These are phyloP conservation scores for Stictocephala bisonia DNA, from an alignment of 2,888 invertebrate genomes.

Conservation along the genomic window DNA sequence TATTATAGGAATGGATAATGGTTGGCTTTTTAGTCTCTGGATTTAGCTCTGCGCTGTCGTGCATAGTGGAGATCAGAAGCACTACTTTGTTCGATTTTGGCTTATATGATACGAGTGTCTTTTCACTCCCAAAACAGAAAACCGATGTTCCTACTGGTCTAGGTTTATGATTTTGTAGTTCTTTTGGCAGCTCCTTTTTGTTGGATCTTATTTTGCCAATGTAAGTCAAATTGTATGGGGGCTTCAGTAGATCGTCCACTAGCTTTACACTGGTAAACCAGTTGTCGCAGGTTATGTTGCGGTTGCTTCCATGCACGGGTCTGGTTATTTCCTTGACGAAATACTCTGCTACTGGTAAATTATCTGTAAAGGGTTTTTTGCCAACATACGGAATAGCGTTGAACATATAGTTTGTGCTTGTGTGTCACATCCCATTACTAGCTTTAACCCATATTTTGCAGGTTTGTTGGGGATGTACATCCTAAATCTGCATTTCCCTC, in stretches of 20 bases:
- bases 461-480: slow-evolving; percentile 57
- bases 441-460: slow-evolving; percentile 56
- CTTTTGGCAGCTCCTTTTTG: slow-evolving; percentile 13
- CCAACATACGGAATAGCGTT: slow-evolving; percentile 46
- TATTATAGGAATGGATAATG: slow-evolving; percentile 40
- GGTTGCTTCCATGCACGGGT: slow-evolving; percentile 23
- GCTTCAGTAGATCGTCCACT: slow-evolving; percentile 23
- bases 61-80: slow-evolving; percentile 33
- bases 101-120: slow-evolving; percentile 26
- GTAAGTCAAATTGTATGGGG: slow-evolving; percentile 14
- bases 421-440: slow-evolving; percentile 45
- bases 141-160: slow-evolving; percentile 23
- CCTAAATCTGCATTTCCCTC: slow-evolving; percentile 54
- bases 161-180: slow-evolving; percentile 1
- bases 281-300: slow-evolving; percentile 40
- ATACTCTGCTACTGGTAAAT: slow-evolving; percentile 29
- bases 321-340: slow-evolving; percentile 28
- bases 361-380: slow-evolving; percentile 26
- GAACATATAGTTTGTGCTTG: slow-evolving; percentile 39
- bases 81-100: slow-evolving; percentile 22
- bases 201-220: slow-evolving; percentile 7
- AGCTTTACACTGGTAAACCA: slow-evolving; percentile 44
- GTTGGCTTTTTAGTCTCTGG: slow-evolving; percentile 37
- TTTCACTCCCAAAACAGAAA: slow-evolving; percentile 29
- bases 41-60: slow-evolving; percentile 14